Evolutionary conservation across 2,113 vertebrate species (phyloP), one percentile per base, ranked within the genome.

Genomic region (Macroglossus sobrinus): DNA sequence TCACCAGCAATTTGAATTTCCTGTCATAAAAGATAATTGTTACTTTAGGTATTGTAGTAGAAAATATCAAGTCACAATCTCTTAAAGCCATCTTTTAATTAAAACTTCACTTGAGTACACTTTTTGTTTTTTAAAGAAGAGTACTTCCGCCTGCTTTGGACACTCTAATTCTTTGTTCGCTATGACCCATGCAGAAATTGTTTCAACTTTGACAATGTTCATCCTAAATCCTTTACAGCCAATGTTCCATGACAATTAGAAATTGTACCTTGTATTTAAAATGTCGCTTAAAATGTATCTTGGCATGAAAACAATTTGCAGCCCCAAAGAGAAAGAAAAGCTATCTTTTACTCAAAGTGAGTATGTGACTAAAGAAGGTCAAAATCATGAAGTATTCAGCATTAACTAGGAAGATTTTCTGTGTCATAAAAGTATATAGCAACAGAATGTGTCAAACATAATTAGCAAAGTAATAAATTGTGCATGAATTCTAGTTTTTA

Each of bases 221-320:
- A 63, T 84, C 47, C 50, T 88, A 78, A 91, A 28, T 50, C 50
- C 43, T 79, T 89, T 72, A 91, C 7, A 92, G 33, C 7, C 96
- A 93, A 33, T 84, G 63, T 95, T 92, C 85, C 69, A 87, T 90
- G 86, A 84, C 24, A 89, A 74, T 21, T 53, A 59, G 59, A 97
- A 95, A 50, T 86, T 84, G 76, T 26, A 86, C 15, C 43, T 71
- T 88, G 80, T 85, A 69, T 75, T 91, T 93, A 72, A 95, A 93
- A 95, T 43, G 84, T 87, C 53, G 8, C 59, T 93, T 61, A 81
- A 74, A 93, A 79, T 75, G 6, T 50, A 92, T 22, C 50, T 69
- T 88, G 74, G 47, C 43, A 89, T 79, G 8, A 74, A 93, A 96
- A 92, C 57, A 89, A 93, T n/a, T 40, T 57, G 81, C 4, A 78